Evolutionary conservation across 1,140 invertebrate genomes (phyloP), one percentile per base, ranked within the genome.

Genomic region (Zaprionus vittiger): DNA sequence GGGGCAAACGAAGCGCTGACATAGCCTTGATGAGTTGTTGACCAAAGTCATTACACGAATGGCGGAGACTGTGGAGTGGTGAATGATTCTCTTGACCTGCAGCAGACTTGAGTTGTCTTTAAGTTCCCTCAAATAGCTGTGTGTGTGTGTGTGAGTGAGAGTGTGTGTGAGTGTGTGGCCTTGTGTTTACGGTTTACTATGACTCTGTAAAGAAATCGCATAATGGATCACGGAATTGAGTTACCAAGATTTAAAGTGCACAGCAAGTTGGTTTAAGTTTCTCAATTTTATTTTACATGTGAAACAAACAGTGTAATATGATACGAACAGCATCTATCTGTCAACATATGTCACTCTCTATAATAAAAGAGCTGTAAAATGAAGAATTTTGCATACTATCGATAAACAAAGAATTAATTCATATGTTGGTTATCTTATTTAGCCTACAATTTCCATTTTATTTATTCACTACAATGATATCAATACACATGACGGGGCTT

Each of bases 21-120:
- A 81, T 81, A 72, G 89, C 64, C 84, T 77, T 81, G 85, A 89
- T 90, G 84, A 89, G 85, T 89, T 90, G 85, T 79, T 89, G 84
- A 89, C 84, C 84, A 84, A 89, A 89, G 81, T 84, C 84, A 89
- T 89, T 89, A 89, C 85, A 77, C 59, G 41, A 64, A 74, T 55
- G 63, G 44, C 57, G 69, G 71, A 63, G 74, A 70, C 44, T 72
- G 71, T 71, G 64, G 71, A 63, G 64, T 83, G 81, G 62, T 72
- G 60, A 77, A 73, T 70, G 65, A 38, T 56, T 47, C 73, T 41
- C 31, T 75, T 81, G 80, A 81, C 80, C 84, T 74, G 69, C 74
- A 83, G 77, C 57, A 49, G 34, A 70, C 55, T 75, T 64, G 59
- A 66, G 64, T 63, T 77, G 66, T 49, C 79, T 73, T 86, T 67